phyloP scores from a whole-genome alignment of 1,140 invertebrate species.

The Mylabris phalerata region DNA sequence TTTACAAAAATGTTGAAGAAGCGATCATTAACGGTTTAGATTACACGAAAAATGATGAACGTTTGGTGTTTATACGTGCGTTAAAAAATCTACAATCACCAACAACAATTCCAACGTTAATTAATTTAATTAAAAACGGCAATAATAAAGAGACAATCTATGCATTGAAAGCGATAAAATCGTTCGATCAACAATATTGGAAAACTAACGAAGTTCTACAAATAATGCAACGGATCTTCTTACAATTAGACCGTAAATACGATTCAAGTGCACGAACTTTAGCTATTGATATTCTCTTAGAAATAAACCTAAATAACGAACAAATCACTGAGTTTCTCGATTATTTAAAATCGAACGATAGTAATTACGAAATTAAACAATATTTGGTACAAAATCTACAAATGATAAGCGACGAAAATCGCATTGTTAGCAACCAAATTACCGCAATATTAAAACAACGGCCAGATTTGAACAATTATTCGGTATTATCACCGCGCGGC shows the following conservation, averaged over 20 bases:
- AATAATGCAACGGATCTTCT: constrained; percentile 49
- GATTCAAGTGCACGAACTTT: constrained; percentile 67
- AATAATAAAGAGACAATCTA: constrained; percentile 50
- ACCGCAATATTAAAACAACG: constrained; percentile 40
- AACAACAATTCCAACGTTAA: constrained; percentile 50
- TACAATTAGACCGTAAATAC: constrained; percentile 53
- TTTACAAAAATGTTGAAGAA: constrained; percentile 39
- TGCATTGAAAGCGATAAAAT: constrained; percentile 58
- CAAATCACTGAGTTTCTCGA: constrained; percentile 49
- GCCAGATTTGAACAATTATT: constrained; percentile 56
- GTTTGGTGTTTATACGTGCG: constrained; percentile 55
- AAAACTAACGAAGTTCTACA: too few relatives aligned
- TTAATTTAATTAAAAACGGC: constrained; percentile 45
- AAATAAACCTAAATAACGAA: constrained; percentile 48
- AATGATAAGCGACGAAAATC: constrained; percentile 51
- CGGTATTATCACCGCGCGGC: constrained; percentile 58
- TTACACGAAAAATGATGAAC: constrained; percentile 51
- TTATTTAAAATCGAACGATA: constrained; percentile 49
- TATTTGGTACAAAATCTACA: constrained; percentile 58
- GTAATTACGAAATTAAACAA: constrained; percentile 59
- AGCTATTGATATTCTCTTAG: constrained; percentile 65
- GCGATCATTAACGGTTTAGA: constrained; percentile 47
- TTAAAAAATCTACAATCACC: constrained; percentile 59
- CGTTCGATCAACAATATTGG: constrained; percentile 41
- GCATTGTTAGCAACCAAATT: constrained; percentile 43